These are phyloP conservation scores for Motacilla alba DNA, from an alignment of 2,113 vertebrate genomes.

Conservation along the genomic window DNA sequence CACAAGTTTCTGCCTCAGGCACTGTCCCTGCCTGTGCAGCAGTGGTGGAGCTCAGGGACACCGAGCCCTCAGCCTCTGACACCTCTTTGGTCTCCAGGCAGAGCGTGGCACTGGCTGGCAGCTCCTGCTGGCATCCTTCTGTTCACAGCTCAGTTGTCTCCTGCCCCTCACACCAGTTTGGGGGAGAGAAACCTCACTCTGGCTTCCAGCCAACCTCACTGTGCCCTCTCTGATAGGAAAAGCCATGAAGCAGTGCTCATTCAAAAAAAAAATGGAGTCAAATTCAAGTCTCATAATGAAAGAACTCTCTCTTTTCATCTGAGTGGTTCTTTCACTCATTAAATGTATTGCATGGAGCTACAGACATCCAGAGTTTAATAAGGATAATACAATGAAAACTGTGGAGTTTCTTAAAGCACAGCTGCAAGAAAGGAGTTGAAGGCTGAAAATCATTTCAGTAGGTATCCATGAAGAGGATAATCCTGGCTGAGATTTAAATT, in stretches of 20 bases:
- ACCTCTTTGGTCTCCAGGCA: neutral
- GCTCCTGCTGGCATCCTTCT: neutral
- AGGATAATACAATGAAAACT: neutral
- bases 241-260: neutral
- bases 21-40: neutral
- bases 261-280: neutral
- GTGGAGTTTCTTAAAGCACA: neutral
- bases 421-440: neutral
- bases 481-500: neutral
- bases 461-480: neutral
- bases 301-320: neutral
- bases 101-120: neutral
- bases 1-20: neutral
- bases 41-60: neutral
- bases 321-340: neutral
- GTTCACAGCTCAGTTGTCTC: neutral
- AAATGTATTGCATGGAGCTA: neutral
- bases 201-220: neutral
- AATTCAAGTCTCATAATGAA: neutral
- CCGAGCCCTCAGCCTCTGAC: neutral
- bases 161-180: rapidly evolving
- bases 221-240: neutral
- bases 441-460: neutral
- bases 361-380: neutral
- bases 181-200: neutral